A percentile compares a stretch with the other conserved stretches of the same genome.
phyloP scores from a whole-genome alignment of 2,797 vertebrate species.

The Syngnathus acus region DNA sequence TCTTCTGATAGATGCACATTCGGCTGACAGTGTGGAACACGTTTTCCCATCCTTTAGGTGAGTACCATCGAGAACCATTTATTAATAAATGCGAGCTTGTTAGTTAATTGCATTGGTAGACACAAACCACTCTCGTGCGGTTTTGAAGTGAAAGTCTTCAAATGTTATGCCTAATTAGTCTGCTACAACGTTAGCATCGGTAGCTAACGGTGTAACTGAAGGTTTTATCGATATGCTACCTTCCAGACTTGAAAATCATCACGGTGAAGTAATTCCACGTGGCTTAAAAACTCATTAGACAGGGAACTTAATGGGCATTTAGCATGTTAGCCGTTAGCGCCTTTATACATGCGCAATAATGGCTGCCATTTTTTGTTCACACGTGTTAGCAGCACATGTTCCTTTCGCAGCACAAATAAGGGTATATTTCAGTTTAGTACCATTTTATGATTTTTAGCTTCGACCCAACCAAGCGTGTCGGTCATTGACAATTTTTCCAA shows the following conservation, averaged over 20 bases:
- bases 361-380: background rate
- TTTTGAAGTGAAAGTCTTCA: background rate
- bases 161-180: background rate
- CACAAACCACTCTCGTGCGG: background rate
- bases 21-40: background rate
- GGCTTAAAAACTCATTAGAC: no score
- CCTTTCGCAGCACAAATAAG: no score
- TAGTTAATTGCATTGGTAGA: no score
- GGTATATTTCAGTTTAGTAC: no score
- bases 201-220: background rate
- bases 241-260: no score
- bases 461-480: no score
- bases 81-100: no score
- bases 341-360: background rate
- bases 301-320: background rate
- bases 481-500: background rate
- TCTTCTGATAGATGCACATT: background rate
- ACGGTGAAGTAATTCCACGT: no score
- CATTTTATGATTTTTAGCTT: no score
- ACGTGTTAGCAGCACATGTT: background rate
- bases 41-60: background rate
- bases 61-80: background rate
- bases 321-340: background rate
- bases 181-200: background rate
- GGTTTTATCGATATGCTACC: background rate